These are phyloP conservation scores for Thripadectes ignobilis DNA, from an alignment of 2,797 vertebrate genomes.

Conservation along the genomic window DNA sequence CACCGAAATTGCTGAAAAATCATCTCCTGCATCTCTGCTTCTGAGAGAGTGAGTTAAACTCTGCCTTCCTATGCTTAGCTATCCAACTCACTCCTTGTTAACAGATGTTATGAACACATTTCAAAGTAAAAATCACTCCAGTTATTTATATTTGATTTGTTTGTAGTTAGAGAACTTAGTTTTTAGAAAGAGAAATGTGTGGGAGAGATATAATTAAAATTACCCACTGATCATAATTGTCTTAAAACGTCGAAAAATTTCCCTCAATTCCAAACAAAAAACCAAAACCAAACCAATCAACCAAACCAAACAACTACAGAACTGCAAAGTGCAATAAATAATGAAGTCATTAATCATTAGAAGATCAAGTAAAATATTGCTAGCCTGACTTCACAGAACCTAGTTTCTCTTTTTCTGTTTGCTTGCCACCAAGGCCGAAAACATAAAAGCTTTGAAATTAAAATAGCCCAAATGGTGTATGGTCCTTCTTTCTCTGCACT, in stretches of 20 bases:
- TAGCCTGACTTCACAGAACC: neutral
- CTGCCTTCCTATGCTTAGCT: neutral
- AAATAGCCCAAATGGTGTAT: neutral
- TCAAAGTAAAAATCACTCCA: neutral
- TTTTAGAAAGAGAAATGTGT: neutral
- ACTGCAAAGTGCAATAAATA: neutral
- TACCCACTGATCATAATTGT: neutral
- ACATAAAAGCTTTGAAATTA: neutral
- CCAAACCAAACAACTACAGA: neutral
- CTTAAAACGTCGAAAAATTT: neutral
- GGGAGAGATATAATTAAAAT: neutral
- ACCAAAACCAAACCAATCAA: too few relatives aligned
- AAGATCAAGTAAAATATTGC: neutral
- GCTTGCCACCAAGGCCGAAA: neutral
- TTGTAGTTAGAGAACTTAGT: neutral
- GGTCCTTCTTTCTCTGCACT: neutral
- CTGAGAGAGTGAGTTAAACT: conserved; percentile 1
- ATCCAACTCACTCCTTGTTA: neutral
- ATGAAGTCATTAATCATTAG: neutral
- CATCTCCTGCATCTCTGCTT: neutral
- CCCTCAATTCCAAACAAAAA: neutral
- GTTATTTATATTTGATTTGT: neutral
- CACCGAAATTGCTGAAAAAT: conserved; percentile 5
- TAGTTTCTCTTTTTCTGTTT: neutral
- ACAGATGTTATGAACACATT: neutral